phyloP scores from a whole-genome alignment of 2,113 vertebrate species.

The Nycticorax nycticorax region DNA sequence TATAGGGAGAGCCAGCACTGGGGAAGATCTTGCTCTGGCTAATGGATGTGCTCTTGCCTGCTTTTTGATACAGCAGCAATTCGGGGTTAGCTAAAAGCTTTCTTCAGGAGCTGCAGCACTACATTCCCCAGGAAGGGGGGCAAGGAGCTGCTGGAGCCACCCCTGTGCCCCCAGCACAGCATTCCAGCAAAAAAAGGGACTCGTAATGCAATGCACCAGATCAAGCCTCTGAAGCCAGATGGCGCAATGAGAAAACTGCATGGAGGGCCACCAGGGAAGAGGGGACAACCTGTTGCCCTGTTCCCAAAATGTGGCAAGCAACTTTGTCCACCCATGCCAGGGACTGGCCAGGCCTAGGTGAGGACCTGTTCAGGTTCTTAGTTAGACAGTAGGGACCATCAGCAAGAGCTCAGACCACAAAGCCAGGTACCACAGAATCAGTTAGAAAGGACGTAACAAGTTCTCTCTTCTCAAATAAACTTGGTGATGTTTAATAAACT shows the following conservation, averaged over 20 bases:
- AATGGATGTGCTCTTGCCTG: neutral
- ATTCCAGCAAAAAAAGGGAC: neutral
- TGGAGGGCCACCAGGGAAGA: neutral
- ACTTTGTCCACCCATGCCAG: neutral
- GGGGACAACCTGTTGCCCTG: accelerated
- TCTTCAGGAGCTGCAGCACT: neutral
- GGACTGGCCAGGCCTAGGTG: neutral
- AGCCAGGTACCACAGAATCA: neutral
- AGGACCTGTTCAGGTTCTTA: neutral
- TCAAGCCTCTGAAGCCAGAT: neutral
- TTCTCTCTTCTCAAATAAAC: neutral
- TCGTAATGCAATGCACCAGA: neutral
- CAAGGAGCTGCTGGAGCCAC: neutral
- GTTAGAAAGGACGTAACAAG: neutral
- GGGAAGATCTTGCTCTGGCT: neutral
- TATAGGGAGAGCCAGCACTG: neutral
- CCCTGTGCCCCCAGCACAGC: neutral
- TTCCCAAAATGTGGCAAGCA: neutral
- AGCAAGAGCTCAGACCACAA: neutral
- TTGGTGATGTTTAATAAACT: neutral
- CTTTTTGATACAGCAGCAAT: neutral
- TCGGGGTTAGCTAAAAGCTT: neutral
- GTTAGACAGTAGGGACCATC: neutral
- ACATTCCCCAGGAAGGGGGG: neutral
- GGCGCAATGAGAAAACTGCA: neutral